Base-by-base conservation (phyloP, 1,140 invertebrate genomes). In the Reticulitermes speratus region DNA sequence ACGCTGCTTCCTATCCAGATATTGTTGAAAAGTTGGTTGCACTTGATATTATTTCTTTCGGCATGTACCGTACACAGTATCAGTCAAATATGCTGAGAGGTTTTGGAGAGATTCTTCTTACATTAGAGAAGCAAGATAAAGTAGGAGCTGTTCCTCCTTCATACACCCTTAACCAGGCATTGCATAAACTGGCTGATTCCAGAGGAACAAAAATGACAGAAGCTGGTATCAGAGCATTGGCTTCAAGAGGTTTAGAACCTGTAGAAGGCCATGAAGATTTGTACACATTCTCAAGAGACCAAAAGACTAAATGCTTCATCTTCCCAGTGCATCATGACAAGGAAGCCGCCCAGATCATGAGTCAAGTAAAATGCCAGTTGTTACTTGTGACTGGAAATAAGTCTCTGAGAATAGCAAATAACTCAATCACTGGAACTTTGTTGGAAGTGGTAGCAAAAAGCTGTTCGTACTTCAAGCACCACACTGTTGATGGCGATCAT, bases 401-500 rank as follows among this genome's bases (percentile, higher is more conserved):
- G 65, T 44, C 87, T 52, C 88, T 88, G 38, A 86, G 30, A 69
- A 38, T 83, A 45, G 65, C n/a, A 75, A 23, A 84, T 38, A 55
- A 44, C 84, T 65, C 87, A 69, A 30, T 84, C 21, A 75, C 1
- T 48, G 65, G 14, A n/a, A 45, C 48, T 38, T 12, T 84, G 84
- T 44, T 59, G 19, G 16, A 11, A 21, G 59, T 45, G 2, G n/a
- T n/a, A 52, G 38, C 48, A 38, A 82, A 86, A 87, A 87, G 45
- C 87, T 65, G 69, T 44, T 81, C 87, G 6, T 85, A 88, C 30
- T 90, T 91, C 86, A 88, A 89, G 48, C 88, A 90, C 85, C 86
- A 89, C 19, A 87, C 90, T 86, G 90, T 95, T 48, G 89, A 91
- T 38, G 94, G 94, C 25, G 92, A 93, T 90, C 95, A 95, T 90